A percentile compares a stretch with the other conserved stretches of the same genome.
phyloP scores from a whole-genome alignment of 2,797 vertebrate species.

The Dendrocincla tyrannina region DNA sequence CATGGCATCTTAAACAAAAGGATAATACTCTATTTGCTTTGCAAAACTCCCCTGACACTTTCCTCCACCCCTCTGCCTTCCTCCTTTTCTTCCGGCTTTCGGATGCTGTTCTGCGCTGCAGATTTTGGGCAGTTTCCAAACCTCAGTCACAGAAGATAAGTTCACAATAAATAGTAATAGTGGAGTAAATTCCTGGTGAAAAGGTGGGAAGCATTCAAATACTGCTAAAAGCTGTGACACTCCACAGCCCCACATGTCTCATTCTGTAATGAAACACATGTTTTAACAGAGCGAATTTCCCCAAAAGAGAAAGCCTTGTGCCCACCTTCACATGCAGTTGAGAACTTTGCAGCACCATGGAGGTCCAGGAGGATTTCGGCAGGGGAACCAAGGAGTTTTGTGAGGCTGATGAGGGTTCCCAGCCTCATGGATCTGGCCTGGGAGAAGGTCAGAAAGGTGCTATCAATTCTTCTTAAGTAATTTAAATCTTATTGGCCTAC shows the following conservation, averaged over 20 bases:
- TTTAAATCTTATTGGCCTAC: neutral
- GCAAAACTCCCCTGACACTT: slow-evolving; percentile 53
- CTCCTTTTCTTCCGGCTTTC: slow-evolving; percentile 34
- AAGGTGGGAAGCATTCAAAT: neutral
- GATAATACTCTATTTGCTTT: slow-evolving; percentile 64
- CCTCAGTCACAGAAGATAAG: neutral
- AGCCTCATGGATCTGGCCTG: neutral
- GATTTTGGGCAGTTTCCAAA: slow-evolving; percentile 50
- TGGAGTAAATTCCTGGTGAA: slow-evolving; percentile 11
- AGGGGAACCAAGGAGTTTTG: neutral
- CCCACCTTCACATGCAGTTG: neutral
- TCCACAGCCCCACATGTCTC: neutral
- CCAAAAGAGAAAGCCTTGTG: neutral
- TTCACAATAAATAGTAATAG: neutral
- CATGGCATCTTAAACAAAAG: slow-evolving; percentile 45
- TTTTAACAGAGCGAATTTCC: neutral
- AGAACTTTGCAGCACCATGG: neutral
- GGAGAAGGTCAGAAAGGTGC: neutral
- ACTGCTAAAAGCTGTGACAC: neutral
- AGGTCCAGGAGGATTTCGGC: neutral
- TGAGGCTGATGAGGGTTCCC: neutral
- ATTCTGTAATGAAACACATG: neutral
- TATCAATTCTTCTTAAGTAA: neutral
- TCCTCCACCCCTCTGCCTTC: slow-evolving; percentile 38
- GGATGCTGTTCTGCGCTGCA: neutral